phyloP scores from a whole-genome alignment of 2,888 invertebrate genomes.

The Drosophila mulleri region DNA sequence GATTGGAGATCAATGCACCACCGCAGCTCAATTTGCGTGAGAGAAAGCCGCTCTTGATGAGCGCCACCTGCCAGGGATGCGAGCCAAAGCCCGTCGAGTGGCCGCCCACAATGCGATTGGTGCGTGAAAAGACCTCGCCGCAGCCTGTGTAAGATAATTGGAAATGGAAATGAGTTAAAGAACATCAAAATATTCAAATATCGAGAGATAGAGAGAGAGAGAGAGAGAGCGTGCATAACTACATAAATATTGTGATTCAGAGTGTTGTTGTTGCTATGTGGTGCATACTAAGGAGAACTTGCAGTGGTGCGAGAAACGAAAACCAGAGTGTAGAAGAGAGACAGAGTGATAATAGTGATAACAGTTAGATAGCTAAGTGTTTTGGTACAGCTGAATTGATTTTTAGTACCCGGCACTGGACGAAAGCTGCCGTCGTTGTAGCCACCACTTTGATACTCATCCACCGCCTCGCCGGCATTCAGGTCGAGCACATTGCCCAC shows the following conservation, averaged over 20 bases:
- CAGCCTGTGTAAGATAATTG: conserved; percentile 89
- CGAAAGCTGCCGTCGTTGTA: conserved; percentile 81
- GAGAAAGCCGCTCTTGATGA: conserved; percentile 95
- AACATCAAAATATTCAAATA: neutral
- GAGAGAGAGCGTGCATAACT: conserved; percentile 3
- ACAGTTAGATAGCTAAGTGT: conserved; percentile 11
- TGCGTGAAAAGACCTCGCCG: conserved; percentile 94
- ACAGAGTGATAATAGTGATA: conserved; percentile 16
- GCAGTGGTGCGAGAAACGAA: conserved; percentile 45
- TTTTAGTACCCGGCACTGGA: conserved; percentile 84
- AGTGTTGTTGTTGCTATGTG: conserved; percentile 27
- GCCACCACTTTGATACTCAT: conserved; percentile 74
- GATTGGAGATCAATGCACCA: conserved; percentile 94
- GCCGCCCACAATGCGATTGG: conserved; percentile 96
- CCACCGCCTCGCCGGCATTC: conserved; percentile 80
- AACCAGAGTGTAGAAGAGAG: conserved; percentile 5
- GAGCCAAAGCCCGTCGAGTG: conserved; percentile 95
- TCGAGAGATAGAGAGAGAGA: neutral
- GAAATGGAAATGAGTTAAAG: neutral
- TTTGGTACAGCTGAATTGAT: conserved; percentile 25
- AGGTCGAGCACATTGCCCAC: conserved; percentile 83
- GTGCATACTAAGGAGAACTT: conserved; percentile 53
- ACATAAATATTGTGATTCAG: conserved; percentile 17
- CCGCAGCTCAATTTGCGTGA: conserved; percentile 96
- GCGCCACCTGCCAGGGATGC: conserved; percentile 97